These are phyloP conservation scores for Drosophila anomelani DNA, from an alignment of 2,888 invertebrate genomes.

Conservation along the genomic window DNA sequence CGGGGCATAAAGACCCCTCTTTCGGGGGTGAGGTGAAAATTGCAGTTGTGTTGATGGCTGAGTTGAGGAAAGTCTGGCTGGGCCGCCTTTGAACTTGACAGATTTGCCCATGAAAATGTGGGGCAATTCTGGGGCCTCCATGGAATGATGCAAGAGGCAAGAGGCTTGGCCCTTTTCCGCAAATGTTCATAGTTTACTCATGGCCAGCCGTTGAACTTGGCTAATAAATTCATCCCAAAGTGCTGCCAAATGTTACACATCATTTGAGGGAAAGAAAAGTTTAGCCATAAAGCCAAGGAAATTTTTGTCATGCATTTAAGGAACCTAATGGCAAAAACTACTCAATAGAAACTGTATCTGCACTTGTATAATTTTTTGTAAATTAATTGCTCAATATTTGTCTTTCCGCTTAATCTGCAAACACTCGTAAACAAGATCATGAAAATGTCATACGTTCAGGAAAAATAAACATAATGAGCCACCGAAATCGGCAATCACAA, in stretches of 20 bases:
- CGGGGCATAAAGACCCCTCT: not conserved
- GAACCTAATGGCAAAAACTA: not conserved
- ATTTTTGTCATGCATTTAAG: not conserved
- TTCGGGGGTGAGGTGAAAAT: not conserved
- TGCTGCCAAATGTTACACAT: constrained; percentile 19
- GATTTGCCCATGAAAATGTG: constrained; percentile 37
- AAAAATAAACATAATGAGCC: constrained; percentile 42
- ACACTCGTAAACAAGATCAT: not conserved
- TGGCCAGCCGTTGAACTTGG: constrained; percentile 40
- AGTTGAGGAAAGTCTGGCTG: constrained; percentile 25
- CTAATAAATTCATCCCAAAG: constrained; percentile 28
- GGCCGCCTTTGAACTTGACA: constrained; percentile 49
- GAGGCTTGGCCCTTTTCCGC: not conserved
- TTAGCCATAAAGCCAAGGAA: not conserved
- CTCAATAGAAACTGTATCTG: not conserved
- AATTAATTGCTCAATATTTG: constrained; percentile 6
- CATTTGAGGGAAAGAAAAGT: constrained; percentile 3
- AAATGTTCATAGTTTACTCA: constrained; percentile 49
- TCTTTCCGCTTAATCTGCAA: constrained; percentile 6
- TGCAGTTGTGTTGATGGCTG: constrained; percentile 28
- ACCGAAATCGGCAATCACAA: constrained; percentile 9
- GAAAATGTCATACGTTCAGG: constrained; percentile 8
- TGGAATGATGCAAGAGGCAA: not conserved
- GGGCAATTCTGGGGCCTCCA: constrained; percentile 12
- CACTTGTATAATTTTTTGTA: not conserved